phyloP scores from a whole-genome alignment of 37 sponge, comb jelly and placozoan genomes.

The Amphimedon queenslandica region DNA sequence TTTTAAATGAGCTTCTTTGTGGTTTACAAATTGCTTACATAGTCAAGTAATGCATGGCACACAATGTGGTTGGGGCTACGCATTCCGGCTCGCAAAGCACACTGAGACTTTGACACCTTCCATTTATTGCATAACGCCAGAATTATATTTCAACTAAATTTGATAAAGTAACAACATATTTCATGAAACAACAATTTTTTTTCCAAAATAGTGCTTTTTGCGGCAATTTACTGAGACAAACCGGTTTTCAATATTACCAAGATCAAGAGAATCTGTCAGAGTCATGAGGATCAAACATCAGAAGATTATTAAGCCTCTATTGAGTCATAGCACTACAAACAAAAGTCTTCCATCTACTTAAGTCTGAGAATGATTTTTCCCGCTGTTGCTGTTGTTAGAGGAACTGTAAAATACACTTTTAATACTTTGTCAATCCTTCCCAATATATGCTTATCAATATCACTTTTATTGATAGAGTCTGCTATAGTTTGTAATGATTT shows the following conservation, averaged over 20 bases:
- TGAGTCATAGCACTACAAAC: conserved; percentile 37
- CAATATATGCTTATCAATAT: conserved; percentile 5
- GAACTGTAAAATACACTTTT: conserved; percentile 22
- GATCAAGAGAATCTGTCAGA: conserved; percentile 14
- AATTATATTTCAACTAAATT: too few relatives aligned
- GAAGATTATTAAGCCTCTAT: conserved; percentile 12
- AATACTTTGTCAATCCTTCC: conserved; percentile 28
- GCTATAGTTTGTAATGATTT: conserved; percentile 23
- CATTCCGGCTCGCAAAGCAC: too few relatives aligned
- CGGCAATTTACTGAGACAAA: conserved; percentile 19
- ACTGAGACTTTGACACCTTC: too few relatives aligned
- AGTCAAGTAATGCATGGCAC: too few relatives aligned
- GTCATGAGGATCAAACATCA: conserved; percentile 13
- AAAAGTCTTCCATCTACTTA: conserved; percentile 20
- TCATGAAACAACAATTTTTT: too few relatives aligned
- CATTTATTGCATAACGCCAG: too few relatives aligned
- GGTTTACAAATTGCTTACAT: too few relatives aligned
- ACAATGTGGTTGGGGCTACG: too few relatives aligned
- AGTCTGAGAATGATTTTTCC: conserved; percentile 45
- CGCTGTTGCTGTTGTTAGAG: conserved; percentile 49
- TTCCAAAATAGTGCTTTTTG: conserved; percentile 11
- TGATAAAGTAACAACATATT: too few relatives aligned
- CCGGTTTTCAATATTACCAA: background rate
- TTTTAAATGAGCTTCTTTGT: too few relatives aligned
- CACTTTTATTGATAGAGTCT: conserved; percentile 8